Evolutionary conservation across 2,113 vertebrate species (phyloP), one percentile per base, ranked within the genome.

Genomic region (Panthera uncia): DNA sequence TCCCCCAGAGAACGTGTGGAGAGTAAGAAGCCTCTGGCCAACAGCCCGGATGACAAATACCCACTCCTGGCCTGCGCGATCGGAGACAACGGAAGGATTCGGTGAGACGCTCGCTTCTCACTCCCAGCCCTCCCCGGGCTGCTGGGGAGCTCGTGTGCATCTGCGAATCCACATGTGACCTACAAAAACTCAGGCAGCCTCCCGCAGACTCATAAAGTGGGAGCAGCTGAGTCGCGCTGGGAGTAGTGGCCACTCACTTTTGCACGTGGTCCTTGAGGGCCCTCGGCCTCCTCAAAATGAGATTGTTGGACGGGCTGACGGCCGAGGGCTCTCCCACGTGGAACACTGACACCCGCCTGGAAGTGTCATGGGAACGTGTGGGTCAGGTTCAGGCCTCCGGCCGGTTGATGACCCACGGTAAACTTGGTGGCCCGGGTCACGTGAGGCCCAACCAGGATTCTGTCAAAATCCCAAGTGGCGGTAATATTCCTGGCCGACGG

Each of bases 221-320:
- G 9, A 48, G 16, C 15, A 7, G 65, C 38, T 6, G 41, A 36
- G 38, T 29, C 7, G 50, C 4, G 1, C n/a, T 7, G 10, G 5
- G 14, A 29, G 90, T 8, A 12, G 2, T 3, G 0, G 5, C 8
- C 0, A 0, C 8, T 11, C 25, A 8, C 4, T 16, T 57, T 15
- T 0, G 10, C 21, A 3, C 5, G 0, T 29, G 21, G 38, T 33
- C 21, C 36, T 15, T 3, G 3, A n/a, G 6, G 36, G 41, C n/a
- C 31, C 74, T 55, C 10, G 0, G 21, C 50, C 21, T 95, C 48
- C 50, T 81, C 31, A 1, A 57, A 38, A 55, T 5, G 38, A 65
- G 31, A 21, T 25, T 19, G 5, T 2, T 31, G 57, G 85, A 21
- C 33, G 2, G 1, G 5, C 11, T 5, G 25, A 68, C 52, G 55